Conservation (phyloP, 2,797 vertebrate genomes). For the Betta splendens region DNA sequence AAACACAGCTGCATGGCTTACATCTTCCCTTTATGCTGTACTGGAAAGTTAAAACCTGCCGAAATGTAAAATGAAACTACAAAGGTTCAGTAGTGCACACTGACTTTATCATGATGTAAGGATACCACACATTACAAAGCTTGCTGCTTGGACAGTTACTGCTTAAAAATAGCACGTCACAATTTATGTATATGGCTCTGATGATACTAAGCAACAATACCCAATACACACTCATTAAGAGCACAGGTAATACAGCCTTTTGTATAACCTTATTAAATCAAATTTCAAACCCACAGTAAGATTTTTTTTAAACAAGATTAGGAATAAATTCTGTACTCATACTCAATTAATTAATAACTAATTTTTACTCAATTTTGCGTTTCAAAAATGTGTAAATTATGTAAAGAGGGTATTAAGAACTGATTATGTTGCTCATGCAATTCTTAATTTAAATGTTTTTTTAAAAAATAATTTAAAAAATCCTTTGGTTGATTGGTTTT, state of each 20-base stretch:
- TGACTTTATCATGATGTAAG: slow-evolving; percentile 9
- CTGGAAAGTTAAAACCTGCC: slow-evolving; percentile 9
- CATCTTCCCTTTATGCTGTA: slow-evolving; percentile 1
- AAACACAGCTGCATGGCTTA: slow-evolving; percentile 5
- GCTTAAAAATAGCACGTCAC: slow-evolving; percentile 15
- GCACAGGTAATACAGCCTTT: neutral
- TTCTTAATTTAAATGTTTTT: slow-evolving; percentile 14
- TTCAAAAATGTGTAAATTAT: neutral
- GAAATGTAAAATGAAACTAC: neutral
- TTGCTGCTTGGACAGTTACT: slow-evolving; percentile 5
- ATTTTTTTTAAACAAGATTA: neutral
- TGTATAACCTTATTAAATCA: neutral
- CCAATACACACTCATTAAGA: neutral
- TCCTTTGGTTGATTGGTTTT: slow-evolving; percentile 40
- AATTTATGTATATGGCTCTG: neutral
- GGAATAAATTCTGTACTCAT: neutral
- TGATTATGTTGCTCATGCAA: neutral
- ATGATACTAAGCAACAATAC: slow-evolving; percentile 2
- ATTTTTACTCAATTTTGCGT: neutral
- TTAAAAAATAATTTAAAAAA: slow-evolving; percentile 30
- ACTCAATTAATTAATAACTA: slow-evolving; percentile 1
- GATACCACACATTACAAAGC: slow-evolving; percentile 26
- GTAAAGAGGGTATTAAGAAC: slow-evolving; percentile 7
- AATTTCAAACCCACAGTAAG: slow-evolving; percentile 14
- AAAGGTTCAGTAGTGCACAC: slow-evolving; percentile 10